Conservation (phyloP, 2,113 vertebrate species). For the Columba janthina region DNA sequence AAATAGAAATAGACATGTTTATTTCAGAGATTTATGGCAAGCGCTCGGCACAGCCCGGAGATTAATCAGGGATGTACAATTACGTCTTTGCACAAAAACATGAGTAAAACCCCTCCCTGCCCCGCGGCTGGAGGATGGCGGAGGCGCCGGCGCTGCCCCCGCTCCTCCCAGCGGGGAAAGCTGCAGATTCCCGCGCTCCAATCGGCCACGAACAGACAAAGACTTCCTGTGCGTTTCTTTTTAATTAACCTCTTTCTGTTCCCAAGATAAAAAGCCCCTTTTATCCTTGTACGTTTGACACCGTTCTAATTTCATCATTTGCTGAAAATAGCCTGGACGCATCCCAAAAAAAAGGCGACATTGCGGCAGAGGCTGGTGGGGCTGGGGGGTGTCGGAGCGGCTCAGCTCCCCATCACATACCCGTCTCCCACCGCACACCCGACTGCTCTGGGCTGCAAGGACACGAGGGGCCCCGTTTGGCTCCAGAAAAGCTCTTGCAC, state of each 20-base stretch:
- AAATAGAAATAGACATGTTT: constrained; percentile 80
- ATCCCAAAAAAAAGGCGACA: background rate
- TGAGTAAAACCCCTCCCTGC: background rate
- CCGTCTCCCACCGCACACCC: background rate
- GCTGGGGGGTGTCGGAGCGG: background rate
- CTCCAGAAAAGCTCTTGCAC: too few relatives aligned
- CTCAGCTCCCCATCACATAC: background rate
- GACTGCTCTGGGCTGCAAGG: too few relatives aligned
- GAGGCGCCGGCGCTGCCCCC: too few relatives aligned
- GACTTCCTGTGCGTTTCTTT: background rate
- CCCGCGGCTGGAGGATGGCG: background rate
- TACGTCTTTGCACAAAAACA: constrained; percentile 47
- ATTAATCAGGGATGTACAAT: constrained; percentile 76
- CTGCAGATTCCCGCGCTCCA: background rate
- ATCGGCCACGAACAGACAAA: background rate
- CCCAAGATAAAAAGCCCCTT: background rate
- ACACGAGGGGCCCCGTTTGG: too few relatives aligned
- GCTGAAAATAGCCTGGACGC: background rate
- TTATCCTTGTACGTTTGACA: background rate
- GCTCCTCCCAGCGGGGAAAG: background rate
- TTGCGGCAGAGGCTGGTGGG: background rate
- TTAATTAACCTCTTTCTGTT: background rate
- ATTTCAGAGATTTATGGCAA: constrained; percentile 75
- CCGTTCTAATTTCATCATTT: background rate
- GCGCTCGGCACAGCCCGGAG: constrained; percentile 67